Percentiles rank a stretch among this genome's conserved stretches.
phyloP scores from a whole-genome alignment of 2,888 invertebrate species.

The Hoplodrina ambigua region DNA sequence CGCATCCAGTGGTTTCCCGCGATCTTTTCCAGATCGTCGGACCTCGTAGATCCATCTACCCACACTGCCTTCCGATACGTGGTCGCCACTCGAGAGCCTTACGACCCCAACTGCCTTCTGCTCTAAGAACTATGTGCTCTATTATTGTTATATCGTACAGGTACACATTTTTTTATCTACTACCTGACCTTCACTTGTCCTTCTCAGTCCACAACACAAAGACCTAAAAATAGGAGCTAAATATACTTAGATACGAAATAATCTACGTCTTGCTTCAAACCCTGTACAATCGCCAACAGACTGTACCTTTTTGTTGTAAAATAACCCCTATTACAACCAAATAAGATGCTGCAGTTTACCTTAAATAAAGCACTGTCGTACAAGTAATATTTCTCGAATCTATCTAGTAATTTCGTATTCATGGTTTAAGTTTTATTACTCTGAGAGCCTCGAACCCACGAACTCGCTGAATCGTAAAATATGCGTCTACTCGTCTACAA shows the following conservation, averaged over 20 bases:
- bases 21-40: too few species aligned
- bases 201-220: slow-evolving; percentile 12
- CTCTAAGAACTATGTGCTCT: too few species aligned
- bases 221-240: slow-evolving; percentile 10
- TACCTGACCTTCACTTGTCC: slow-evolving; percentile 12
- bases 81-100: too few species aligned
- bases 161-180: neutral
- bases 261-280: slow-evolving; percentile 21
- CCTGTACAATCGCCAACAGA: slow-evolving; percentile 1
- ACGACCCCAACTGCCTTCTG: too few species aligned
- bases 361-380: neutral
- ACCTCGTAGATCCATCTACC: too few species aligned
- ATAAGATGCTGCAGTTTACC: too few species aligned
- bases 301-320: too few species aligned
- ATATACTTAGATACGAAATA: slow-evolving; percentile 19
- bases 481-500: slow-evolving; percentile 33
- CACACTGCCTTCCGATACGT: too few species aligned
- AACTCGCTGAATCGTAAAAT: slow-evolving; percentile 45
- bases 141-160: too few species aligned
- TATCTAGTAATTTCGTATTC: slow-evolving; percentile 47
- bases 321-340: too few species aligned
- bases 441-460: slow-evolving; percentile 21
- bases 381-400: slow-evolving; percentile 42
- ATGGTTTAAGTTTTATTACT: slow-evolving; percentile 54
- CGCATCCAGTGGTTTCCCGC: too few species aligned